Evolutionary conservation across 2,888 invertebrate genomes (phyloP).

Genomic region (Villa cingulata): DNA sequence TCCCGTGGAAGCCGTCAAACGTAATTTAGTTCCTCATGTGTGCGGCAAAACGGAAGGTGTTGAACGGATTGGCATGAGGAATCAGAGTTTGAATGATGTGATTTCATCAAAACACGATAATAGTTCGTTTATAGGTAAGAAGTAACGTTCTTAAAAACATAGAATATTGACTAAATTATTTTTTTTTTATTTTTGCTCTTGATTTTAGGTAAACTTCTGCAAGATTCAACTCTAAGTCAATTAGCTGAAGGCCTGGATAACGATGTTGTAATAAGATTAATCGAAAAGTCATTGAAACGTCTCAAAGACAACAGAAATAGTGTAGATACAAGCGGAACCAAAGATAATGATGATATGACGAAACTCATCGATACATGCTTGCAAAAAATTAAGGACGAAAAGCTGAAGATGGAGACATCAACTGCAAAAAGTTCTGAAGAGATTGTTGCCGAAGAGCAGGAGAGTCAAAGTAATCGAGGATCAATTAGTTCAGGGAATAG

Average conservation of each 20-base stretch:
- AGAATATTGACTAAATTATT: no score
- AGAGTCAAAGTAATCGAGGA: slow-evolving; percentile 40
- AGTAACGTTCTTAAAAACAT: no score
- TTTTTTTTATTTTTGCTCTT: slow-evolving; percentile 23
- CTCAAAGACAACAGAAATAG: slow-evolving; percentile 35
- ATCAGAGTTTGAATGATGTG: background rate
- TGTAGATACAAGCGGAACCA: slow-evolving; percentile 33
- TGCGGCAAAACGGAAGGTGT: slow-evolving; percentile 43
- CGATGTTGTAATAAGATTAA: slow-evolving; percentile 47
- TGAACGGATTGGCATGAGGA: background rate
- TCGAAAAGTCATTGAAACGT: slow-evolving; percentile 52
- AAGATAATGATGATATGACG: slow-evolving; percentile 36
- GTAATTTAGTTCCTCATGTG: slow-evolving; percentile 62
- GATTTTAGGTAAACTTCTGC: slow-evolving; percentile 43
- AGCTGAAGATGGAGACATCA: slow-evolving; percentile 18
- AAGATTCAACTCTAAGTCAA: slow-evolving; percentile 50
- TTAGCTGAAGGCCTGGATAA: slow-evolving; percentile 48
- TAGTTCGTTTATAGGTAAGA: slow-evolving; percentile 8
- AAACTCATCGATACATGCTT: slow-evolving; percentile 34
- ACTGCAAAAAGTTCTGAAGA: slow-evolving; percentile 30
- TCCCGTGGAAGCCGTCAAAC: slow-evolving; percentile 62
- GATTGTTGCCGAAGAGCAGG: slow-evolving; percentile 29
- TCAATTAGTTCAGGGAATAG: slow-evolving; percentile 41
- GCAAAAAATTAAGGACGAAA: slow-evolving; percentile 33
- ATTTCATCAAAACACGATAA: slow-evolving; percentile 24